These are phyloP conservation scores for Pangasius larnaudii DNA, from an alignment of 2,797 vertebrate species.

Conservation along the genomic window DNA sequence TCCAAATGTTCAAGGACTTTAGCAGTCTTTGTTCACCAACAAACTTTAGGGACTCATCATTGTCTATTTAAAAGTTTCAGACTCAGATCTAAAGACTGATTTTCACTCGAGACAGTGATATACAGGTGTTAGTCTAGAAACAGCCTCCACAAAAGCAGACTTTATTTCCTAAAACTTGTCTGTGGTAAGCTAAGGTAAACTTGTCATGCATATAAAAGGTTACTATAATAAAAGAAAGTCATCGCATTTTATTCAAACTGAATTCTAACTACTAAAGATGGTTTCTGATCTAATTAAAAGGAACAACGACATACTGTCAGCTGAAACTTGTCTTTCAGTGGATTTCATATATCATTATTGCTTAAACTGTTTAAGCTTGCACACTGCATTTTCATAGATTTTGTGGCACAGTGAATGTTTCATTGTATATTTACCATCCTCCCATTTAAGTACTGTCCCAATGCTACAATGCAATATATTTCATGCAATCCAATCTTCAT, in stretches of 20 bases:
- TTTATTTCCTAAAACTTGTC: slow-evolving; percentile 1
- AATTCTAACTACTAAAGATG: background rate
- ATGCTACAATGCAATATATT: background rate
- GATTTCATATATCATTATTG: background rate
- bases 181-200: background rate
- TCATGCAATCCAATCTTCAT: background rate
- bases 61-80: background rate
- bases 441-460: background rate
- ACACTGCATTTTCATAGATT: background rate
- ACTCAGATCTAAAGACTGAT: background rate
- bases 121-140: background rate
- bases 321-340: background rate
- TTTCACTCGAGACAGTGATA: background rate
- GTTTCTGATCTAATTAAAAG: background rate
- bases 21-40: background rate
- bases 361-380: background rate
- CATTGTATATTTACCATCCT: slow-evolving; percentile 37
- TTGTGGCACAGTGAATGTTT: background rate
- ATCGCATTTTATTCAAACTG: background rate
- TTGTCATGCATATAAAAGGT: background rate
- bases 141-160: background rate
- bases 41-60: background rate
- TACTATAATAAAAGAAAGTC: background rate
- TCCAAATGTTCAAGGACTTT: slow-evolving; percentile 16
- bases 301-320: background rate